Evolutionary conservation across 2,113 vertebrate species (phyloP).

Genomic region (Hippoglossus stenolepis): DNA sequence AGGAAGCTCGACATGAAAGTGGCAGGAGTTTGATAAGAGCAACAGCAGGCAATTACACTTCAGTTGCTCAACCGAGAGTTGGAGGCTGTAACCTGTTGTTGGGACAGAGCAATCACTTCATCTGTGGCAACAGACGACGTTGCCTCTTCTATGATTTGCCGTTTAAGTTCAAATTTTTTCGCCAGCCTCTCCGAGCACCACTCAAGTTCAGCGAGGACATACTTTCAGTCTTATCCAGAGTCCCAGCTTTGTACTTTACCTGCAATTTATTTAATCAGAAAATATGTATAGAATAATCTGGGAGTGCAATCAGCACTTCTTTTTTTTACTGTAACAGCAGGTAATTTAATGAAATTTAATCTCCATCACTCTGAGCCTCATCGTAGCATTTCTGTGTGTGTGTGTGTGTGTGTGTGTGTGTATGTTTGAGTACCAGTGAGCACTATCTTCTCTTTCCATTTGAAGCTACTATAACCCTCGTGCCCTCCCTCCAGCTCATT

Average conservation of each 20-base stretch:
- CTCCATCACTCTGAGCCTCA: conserved; percentile 6
- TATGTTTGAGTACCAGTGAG: conserved; percentile 34
- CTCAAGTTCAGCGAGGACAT: not conserved
- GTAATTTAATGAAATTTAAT: conserved; percentile 42
- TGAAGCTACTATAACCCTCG: conserved; percentile 31
- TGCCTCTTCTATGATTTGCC: conserved; percentile 36
- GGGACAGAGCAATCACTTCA: conserved; percentile 54
- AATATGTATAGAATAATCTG: conserved; percentile 17
- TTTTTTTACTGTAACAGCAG: conserved; percentile 14
- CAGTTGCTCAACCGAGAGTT: conserved; percentile 61
- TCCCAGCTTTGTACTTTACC: not conserved
- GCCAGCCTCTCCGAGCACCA: not conserved
- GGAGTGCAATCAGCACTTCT: not conserved
- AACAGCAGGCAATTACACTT: conserved; percentile 72
- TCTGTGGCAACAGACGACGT: conserved; percentile 27
- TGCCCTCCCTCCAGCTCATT: conserved; percentile 55
- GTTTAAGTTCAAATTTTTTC: conserved; percentile 30
- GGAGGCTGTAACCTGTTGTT: conserved; percentile 66
- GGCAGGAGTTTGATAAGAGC: conserved; percentile 70
- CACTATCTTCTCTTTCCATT: conserved; percentile 37
- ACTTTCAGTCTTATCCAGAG: not conserved
- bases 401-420: conserved; percentile 17
- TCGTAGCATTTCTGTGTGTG: conserved; percentile 15
- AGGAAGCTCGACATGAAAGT: conserved; percentile 48
- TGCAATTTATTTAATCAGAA: conserved; percentile 25